Evolutionary conservation across 1,140 invertebrate genomes (phyloP).

Genomic region (Formica exsecta): DNA sequence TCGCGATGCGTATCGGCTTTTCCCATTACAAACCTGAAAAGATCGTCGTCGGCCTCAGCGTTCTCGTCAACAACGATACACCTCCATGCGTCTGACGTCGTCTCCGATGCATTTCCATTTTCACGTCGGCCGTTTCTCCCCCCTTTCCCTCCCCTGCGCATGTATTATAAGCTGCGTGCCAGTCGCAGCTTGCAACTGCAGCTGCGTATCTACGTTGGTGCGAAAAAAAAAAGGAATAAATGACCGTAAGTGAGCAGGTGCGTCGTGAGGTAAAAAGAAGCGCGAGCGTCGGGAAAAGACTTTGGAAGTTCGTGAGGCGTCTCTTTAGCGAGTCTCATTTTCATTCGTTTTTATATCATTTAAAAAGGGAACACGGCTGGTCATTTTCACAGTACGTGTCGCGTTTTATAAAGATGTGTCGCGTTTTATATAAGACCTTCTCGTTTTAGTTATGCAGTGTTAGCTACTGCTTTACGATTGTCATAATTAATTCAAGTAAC

Average conservation of each 20-base stretch:
- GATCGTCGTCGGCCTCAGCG: conserved; percentile 67
- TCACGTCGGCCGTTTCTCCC: conserved; percentile 68
- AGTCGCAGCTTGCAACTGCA: conserved; percentile 81
- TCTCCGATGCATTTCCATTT: conserved; percentile 80
- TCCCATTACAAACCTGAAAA: conserved; percentile 84
- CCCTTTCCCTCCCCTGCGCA: background rate
- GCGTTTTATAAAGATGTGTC: conserved; percentile 31
- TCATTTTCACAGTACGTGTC: conserved; percentile 54
- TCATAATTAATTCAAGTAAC: conserved; percentile 16
- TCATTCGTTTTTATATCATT: conserved; percentile 46
- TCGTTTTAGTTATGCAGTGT: background rate
- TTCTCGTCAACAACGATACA: conserved; percentile 62
- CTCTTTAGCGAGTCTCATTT: conserved; percentile 51
- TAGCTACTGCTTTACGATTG: conserved; percentile 7
- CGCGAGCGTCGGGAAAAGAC: background rate
- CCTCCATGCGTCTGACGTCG: conserved; percentile 34
- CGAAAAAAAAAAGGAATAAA: background rate
- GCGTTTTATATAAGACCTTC: conserved; percentile 5
- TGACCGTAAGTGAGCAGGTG: conserved; percentile 65
- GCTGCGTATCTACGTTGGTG: conserved; percentile 76
- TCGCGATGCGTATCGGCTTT: conserved; percentile 84
- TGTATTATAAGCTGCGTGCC: conserved; percentile 79
- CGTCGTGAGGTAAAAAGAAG: conserved; percentile 39
- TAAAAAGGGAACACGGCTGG: conserved; percentile 34
- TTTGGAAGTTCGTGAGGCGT: conserved; percentile 44